Evolutionary conservation across 2,113 vertebrate species (phyloP).

Genomic region (Corythoichthys intestinalis): DNA sequence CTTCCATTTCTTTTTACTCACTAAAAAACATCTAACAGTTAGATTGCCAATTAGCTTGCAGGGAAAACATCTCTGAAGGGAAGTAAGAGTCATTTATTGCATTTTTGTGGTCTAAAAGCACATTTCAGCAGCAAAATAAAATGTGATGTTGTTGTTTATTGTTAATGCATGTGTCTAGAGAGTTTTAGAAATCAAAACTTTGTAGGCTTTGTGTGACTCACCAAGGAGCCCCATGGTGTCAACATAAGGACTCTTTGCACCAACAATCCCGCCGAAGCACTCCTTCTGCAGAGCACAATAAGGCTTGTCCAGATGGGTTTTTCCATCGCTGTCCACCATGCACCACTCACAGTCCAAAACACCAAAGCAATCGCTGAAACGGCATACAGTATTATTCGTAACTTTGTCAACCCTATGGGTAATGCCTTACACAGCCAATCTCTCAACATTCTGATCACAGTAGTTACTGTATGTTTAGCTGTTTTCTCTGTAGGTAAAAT

Average conservation of each 20-base stretch:
- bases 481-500: too few species aligned
- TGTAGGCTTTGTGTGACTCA: constrained; percentile 52
- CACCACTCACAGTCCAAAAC: constrained; percentile 99
- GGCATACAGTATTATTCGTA: neutral
- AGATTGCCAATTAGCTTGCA: neutral
- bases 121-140: neutral
- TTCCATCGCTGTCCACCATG: constrained; percentile 95
- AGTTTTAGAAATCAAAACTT: neutral
- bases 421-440: too few species aligned
- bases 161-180: neutral
- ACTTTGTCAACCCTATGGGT: too few species aligned
- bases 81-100: constrained; percentile 8
- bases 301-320: constrained; percentile 90
- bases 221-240: constrained; percentile 87
- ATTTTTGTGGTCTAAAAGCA: neutral
- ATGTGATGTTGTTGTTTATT: neutral
- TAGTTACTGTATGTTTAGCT: neutral
- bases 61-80: neutral
- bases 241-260: constrained; percentile 92
- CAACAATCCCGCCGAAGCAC: constrained; percentile 95
- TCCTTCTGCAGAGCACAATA: constrained; percentile 98
- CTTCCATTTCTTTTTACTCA: constrained; percentile 13
- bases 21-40: constrained; percentile 10
- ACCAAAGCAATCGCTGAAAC: constrained; percentile 89
- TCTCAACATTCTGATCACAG: too few species aligned